Evolutionary conservation across 2,797 vertebrate genomes (phyloP).

Genomic region (Heteromormyrus szaboi): DNA sequence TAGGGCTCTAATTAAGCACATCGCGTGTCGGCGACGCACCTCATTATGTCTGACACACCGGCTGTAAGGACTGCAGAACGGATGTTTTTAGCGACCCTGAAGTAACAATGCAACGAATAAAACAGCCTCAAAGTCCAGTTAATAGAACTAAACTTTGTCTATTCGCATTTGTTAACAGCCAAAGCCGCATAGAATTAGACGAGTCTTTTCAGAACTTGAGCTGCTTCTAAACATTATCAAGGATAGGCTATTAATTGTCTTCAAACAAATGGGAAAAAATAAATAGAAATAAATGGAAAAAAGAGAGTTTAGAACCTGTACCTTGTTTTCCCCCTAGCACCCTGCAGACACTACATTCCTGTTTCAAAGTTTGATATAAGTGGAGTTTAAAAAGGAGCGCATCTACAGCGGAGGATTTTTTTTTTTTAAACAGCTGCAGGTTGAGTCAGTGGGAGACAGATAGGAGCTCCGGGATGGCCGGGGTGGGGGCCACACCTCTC

Average conservation of each 20-base stretch:
- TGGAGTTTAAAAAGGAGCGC: not conserved
- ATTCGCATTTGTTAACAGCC: not conserved
- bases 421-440: constrained; percentile 35
- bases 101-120: not conserved
- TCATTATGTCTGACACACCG: constrained; percentile 24
- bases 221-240: not conserved
- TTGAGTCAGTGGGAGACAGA: constrained; percentile 29
- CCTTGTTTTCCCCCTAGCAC: not conserved
- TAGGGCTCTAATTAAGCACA: constrained; percentile 32
- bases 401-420: not conserved
- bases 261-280: not conserved
- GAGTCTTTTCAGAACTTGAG: not conserved
- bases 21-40: constrained; percentile 17
- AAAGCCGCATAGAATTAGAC: not conserved
- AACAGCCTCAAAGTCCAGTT: not conserved
- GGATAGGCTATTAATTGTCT: not conserved
- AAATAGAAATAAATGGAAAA: not conserved
- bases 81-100: not conserved
- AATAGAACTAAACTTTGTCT: not conserved
- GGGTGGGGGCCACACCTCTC: not conserved
- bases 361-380: not conserved
- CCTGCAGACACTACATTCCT: not conserved
- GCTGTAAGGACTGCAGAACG: not conserved
- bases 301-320: not conserved
- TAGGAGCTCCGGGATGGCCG: constrained; percentile 18